Evolutionary conservation across 1,140 invertebrate genomes (phyloP), one percentile per base, ranked within the genome.

Genomic region (Panagrolaimus sp.): DNA sequence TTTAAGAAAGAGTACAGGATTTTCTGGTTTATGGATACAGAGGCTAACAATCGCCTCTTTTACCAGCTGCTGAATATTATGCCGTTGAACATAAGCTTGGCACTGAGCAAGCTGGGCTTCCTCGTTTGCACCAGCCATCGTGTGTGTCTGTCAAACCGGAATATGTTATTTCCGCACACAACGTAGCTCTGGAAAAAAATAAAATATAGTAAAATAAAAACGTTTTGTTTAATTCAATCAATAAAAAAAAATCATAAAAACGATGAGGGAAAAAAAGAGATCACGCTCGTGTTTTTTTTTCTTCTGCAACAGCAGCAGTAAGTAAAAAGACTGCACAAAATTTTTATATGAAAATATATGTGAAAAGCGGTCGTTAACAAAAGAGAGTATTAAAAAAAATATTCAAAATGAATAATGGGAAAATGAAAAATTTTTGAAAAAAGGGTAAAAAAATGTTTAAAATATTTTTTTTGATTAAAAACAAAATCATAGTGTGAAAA

Each of bases 11-110:
- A 90, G 88, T 74, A 98, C 90, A 4, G 96, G 96, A 87, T 97
- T 96, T 75, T 95, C 91, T 62, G 96, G 96, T 84, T 93, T 89
- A 83, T 90, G 91, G 69, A 98, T 91, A 86, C 95, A 98, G 79
- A 98, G 87, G 84, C 96, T 94, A 76, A 98, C 94, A 78, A 98
- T 97, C 85, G 94, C 97, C 86, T 98, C 94, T 87, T 96, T 96
- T 69, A 98, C 87, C 77, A 96, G 88, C 68, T 70, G 80, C 70
- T 82, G 80, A 17, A 82, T 81, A 66, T 82, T 82, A 45, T 82
- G 80, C 15, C 78, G 77, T 28, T 82, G 81, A 1, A 82, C 80
- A 55, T 82, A 82, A 15, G 80, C 80, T 71, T 82, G 78, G 65
- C 81, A 82, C 52, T 82, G 81, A 32, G 80, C 80, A 67, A 83